Percentiles rank a stretch among this genome's conserved stretches.
These are phyloP conservation scores for Selene dorsalis DNA, from an alignment of 2,797 vertebrate species.

Conservation along the genomic window DNA sequence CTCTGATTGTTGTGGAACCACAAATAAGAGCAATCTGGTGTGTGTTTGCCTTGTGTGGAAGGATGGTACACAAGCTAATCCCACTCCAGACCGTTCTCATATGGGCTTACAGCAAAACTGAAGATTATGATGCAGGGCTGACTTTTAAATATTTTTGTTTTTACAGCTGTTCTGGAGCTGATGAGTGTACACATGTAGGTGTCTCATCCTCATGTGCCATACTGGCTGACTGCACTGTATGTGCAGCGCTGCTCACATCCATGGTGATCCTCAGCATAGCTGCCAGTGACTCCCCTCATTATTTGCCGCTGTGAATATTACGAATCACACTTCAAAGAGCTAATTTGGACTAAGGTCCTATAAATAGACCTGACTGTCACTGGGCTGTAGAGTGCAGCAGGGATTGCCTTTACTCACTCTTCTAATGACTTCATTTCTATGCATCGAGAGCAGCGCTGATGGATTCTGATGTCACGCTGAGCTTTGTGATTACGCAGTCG, in stretches of 20 bases:
- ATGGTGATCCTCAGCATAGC: constrained; percentile 22
- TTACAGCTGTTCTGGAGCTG: background rate
- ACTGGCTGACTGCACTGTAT: background rate
- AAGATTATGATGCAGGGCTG: background rate
- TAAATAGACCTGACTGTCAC: constrained; percentile 63
- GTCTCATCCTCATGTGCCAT: background rate
- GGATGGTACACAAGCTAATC: too few relatives aligned
- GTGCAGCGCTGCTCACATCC: constrained; percentile 13
- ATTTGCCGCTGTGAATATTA: constrained; percentile 50
- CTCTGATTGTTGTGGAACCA: too few relatives aligned
- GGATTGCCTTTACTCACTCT: constrained; percentile 45
- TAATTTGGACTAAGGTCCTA: constrained; percentile 63
- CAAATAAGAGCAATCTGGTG: too few relatives aligned
- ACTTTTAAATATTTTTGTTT: background rate
- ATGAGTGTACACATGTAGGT: constrained; percentile 1
- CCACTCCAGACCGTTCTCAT: too few relatives aligned
- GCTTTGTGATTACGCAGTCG: constrained; percentile 53
- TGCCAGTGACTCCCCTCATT: constrained; percentile 44
- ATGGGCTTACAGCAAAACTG: background rate
- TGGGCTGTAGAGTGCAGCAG: constrained; percentile 45
- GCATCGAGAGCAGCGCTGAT: constrained; percentile 46
- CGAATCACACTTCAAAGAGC: constrained; percentile 62
- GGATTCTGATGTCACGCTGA: constrained; percentile 49
- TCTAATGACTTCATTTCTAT: constrained; percentile 74
- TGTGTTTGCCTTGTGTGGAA: too few relatives aligned